Base-by-base conservation (phyloP, 2,888 invertebrate species). In the Polydrusus pterygomalis region DNA sequence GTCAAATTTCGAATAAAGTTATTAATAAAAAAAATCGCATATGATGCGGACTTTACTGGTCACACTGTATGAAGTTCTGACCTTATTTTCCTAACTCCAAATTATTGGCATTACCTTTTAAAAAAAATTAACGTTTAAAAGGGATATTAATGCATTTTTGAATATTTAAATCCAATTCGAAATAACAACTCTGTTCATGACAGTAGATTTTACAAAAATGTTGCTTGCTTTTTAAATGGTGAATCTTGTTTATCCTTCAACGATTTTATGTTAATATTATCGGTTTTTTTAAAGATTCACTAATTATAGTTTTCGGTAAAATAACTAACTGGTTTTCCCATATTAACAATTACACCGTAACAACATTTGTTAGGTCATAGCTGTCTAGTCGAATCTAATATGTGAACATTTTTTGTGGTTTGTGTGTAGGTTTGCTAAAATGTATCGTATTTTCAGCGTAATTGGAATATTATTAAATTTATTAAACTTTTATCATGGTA, bases 261-360 rank as follows among this genome's bases (percentile, higher is more conserved):
- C 17, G 25, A 60, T 17, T 56, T 38, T 38, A 40, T 60, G 58
- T 38, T 34, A 60, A 38, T 54, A n/a, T n/a, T n/a, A 54, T 60
- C 17, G 15, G 58, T 38, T 17, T 38, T 56, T 60, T 51, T 38
- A 8, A 38, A 60, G 58, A 60, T 60, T 38, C 38, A 40, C 54
- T 60, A 60, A 60, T 60, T 60, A 60, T 38, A 40, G 38, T 56
- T 68, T 68, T 56, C 13, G 54, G 20, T 67, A 17, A 40, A 40
- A 54, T 43, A 68, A 68, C 68, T 43, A 68, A 68, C 68, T 18
- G 68, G 68, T 68, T 68, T 68, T 68, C 18, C 68, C 68, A 20
- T 56, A 20, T 30, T 6, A 38, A 34, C 38, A 60, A 60, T 60
- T 60, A 60, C 38, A 38, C 17, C 9, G 30, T 38, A 34, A 2